Evolutionary conservation across 2,888 invertebrate genomes (phyloP), one percentile per base, ranked within the genome.

Genomic region (Ditula angustiorana): DNA sequence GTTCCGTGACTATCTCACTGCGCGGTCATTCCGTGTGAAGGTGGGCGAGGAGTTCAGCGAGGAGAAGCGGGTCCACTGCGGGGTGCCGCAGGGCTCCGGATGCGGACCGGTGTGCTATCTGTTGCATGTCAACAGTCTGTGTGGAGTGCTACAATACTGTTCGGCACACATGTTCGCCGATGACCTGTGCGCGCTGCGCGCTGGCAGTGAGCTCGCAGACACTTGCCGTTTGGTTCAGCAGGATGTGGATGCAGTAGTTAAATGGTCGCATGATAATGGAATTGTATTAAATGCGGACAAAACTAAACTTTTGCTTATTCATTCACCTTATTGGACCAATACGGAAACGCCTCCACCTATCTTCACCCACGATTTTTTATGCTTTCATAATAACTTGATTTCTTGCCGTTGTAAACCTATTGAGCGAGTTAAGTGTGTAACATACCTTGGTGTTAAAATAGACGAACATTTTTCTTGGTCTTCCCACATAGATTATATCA

Each of bases 121-220:
- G 41, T 30, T 61, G 44, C 53, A 61, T 46, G 52, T 61, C 11
- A 61, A 61, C 52, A 61, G 60, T 21, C 21, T 44, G 44, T 44
- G 44, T 8, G 44, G 44, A 2, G 21, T 10, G 44, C 19, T 21
- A 21, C 44, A 8, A 2, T 21, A 44, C 21, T 44, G 44, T 8
- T 13, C 60, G 19, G 46, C 47, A 3, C 30, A 33, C 21, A 58
- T 46, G 46, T 26, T 46, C 19, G 58, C 58, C 5, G 46, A 68
- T 62, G 66, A 58, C 62, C 69, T 64, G 61, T 71, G 44, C 44
- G 44, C 21, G 21, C 21, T 44, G 7, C 44, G 44, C 21, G 21
- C 44, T 10, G 21, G 44, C 19, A 44, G 19, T 2, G 44, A 44
- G 4, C 44, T 44, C 19, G 19, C 7, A 1, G 21, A 44, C 21